Percentiles rank a stretch among this genome's conserved stretches.
phyloP scores from a whole-genome alignment of 2,888 invertebrate genomes.

The Pyrrhia umbra region DNA sequence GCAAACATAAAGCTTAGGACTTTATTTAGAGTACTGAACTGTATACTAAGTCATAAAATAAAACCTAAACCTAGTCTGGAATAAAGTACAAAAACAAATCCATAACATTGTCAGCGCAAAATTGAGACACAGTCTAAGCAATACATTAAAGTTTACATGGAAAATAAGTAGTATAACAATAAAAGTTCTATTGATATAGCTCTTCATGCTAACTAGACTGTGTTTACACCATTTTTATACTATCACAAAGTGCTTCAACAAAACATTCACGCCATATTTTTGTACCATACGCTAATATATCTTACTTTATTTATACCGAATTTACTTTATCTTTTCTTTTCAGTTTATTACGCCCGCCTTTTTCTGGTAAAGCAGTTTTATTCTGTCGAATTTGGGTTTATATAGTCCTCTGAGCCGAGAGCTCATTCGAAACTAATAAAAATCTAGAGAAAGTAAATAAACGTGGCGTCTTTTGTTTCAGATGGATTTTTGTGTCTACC shows the following conservation, averaged over 20 bases:
- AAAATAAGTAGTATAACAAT: constrained; percentile 16
- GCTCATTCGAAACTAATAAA: constrained; percentile 59
- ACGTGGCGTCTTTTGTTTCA: constrained; percentile 64
- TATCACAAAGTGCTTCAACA: constrained; percentile 30
- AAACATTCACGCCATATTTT: constrained; percentile 36
- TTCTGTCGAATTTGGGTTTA: constrained; percentile 72
- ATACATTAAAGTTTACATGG: constrained; percentile 8
- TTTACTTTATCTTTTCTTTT: constrained; percentile 64
- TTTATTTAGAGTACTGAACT: constrained; percentile 39
- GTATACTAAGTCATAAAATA: constrained; percentile 35
- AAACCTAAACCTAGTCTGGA: constrained; percentile 22
- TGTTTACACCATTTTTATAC: constrained; percentile 23
- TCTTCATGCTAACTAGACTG: constrained; percentile 13
- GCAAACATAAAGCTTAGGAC: constrained; percentile 7
- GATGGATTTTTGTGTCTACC: constrained; percentile 63
- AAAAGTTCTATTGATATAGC: constrained; percentile 15
- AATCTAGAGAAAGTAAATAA: constrained; percentile 46
- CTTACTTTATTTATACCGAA: constrained; percentile 66
- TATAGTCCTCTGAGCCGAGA: constrained; percentile 62
- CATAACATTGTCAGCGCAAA: constrained; percentile 15
- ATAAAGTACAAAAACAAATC: constrained; percentile 43
- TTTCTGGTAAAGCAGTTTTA: constrained; percentile 76
- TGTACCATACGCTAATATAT: constrained; percentile 64
- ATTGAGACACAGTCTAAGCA: constrained; percentile 6
- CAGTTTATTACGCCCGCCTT: constrained; percentile 74